phyloP scores from a whole-genome alignment of 2,113 vertebrate genomes.

The Columba janthina region DNA sequence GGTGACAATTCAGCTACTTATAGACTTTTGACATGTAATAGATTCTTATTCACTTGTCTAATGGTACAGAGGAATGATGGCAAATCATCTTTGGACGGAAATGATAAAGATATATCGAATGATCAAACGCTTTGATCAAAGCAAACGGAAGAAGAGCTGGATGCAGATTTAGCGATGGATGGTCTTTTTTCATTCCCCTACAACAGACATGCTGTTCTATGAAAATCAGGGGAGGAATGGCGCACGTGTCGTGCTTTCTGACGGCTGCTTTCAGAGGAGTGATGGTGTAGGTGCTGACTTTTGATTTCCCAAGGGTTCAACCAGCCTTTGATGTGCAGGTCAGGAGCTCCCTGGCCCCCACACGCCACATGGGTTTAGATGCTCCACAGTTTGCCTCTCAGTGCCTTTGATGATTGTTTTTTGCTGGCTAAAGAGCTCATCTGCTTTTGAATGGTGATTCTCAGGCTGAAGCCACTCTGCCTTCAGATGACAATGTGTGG shows the following conservation, averaged over 20 bases:
- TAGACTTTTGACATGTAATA: neutral
- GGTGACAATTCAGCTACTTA: rapidly evolving
- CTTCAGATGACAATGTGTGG: neutral
- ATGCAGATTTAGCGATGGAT: neutral
- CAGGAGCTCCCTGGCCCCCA: neutral
- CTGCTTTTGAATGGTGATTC: neutral
- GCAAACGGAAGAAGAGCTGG: neutral
- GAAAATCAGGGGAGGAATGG: neutral
- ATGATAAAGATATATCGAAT: rapidly evolving
- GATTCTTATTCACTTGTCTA: neutral
- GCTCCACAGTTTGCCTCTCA: neutral
- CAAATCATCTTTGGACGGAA: neutral
- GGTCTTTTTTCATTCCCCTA: neutral
- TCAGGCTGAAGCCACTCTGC: neutral
- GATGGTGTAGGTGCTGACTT: neutral
- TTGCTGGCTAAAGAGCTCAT: neutral
- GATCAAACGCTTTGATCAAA: neutral
- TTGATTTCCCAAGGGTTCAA: neutral
- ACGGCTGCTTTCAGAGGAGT: neutral
- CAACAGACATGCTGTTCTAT: neutral
- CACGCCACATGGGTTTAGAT: neutral
- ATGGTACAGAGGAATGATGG: neutral
- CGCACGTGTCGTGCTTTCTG: neutral
- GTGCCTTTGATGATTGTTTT: neutral
- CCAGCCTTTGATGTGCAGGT: constrained; percentile 34